Evolutionary conservation across 2,113 vertebrate species (phyloP).

Genomic region (Centrocercus urophasianus): DNA sequence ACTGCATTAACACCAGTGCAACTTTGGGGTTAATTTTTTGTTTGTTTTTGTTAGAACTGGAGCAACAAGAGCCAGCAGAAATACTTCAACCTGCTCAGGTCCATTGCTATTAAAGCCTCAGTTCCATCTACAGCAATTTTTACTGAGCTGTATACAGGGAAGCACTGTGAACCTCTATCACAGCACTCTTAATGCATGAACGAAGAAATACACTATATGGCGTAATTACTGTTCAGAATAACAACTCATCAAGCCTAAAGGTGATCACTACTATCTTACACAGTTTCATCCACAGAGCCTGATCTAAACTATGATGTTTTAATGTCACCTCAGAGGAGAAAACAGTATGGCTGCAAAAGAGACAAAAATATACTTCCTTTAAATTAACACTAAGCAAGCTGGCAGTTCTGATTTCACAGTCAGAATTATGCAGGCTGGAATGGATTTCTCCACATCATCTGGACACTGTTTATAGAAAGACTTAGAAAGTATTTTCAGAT

Average conservation of each 20-base stretch:
- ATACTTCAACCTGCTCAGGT: not conserved
- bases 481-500: not conserved
- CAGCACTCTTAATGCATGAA: not conserved
- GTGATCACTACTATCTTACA: not conserved
- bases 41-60: not conserved
- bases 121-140: not conserved
- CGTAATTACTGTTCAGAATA: not conserved
- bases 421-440: not conserved
- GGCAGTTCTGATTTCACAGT: not conserved
- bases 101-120: not conserved
- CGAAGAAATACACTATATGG: rapidly evolving
- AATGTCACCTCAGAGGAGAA: not conserved
- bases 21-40: not conserved
- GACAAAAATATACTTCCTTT: not conserved
- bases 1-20: not conserved
- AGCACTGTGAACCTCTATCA: not conserved
- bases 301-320: not conserved
- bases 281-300: not conserved
- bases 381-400: not conserved
- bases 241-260: not conserved
- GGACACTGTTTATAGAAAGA: not conserved
- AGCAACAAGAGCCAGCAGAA: not conserved
- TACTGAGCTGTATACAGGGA: not conserved
- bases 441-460: not conserved
- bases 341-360: not conserved